Evolutionary conservation across 2,888 invertebrate genomes (phyloP), one percentile per base, ranked within the genome.

Genomic region (Epinotia nisella): DNA sequence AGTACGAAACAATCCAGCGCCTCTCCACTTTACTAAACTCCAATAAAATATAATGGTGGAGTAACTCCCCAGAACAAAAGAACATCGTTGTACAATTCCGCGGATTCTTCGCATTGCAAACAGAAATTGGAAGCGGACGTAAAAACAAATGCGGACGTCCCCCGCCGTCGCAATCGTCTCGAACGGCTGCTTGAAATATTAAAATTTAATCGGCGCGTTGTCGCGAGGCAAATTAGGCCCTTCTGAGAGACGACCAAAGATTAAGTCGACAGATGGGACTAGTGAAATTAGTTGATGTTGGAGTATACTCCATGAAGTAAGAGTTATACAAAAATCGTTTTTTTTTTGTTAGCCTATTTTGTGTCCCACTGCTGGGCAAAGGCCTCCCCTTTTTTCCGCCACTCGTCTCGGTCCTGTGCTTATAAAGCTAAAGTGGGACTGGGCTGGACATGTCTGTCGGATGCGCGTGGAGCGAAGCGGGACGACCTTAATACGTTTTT

Each of bases 161-260:
- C 88, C 88, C 87, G 78, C 90, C 85, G 85, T 82, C 78, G 87
- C 87, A 86, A 84, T 87, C 85, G 85, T 82, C 83, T 82, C 81
- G 77, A 76, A 78, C 35, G 35, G 83, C 79, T 90, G 92, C 89
- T 91, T 94, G 93, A 94, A 94, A 94, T 94, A 94, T 94, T 94
- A 94, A 94, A 94, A 94, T 94, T 94, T 94, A 94, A 94, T 94
- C 94, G 93, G 87, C 84, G 84, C 90, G 91, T 92, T 94, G 94
- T 94, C 94, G 94, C 94, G 89, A 91, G 91, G 91, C 93, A 87
- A 93, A 94, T 94, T 94, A 94, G 92, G 83, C 88, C 83, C 90
- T 90, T 91, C 85, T 87, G 90, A 90, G 92, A 88, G 87, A 90
- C 82, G 76, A 76, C 1, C 85, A 85, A 49, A 87, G 91, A 90